Conservation (phyloP, 1,140 invertebrate genomes). For the Drosophila nannoptera region DNA sequence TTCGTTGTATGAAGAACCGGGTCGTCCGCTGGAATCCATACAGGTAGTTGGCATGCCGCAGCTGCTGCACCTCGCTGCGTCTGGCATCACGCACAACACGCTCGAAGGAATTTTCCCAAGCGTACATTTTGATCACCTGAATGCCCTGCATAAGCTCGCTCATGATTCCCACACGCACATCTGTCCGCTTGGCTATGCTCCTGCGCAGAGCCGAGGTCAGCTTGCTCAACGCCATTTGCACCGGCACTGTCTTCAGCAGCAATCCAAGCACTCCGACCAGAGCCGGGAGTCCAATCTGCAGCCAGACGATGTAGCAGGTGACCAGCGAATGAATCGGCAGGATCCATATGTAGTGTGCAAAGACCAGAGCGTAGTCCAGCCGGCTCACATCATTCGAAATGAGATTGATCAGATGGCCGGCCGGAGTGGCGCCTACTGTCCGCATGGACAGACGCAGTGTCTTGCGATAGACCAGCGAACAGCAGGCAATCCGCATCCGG, state of each 20-base stretch:
- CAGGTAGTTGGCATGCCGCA: slow-evolving; percentile 85
- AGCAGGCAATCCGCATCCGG: slow-evolving; percentile 82
- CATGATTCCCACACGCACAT: slow-evolving; percentile 87
- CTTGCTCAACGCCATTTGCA: slow-evolving; percentile 83
- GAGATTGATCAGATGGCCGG: slow-evolving; percentile 91
- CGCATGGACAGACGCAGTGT: slow-evolving; percentile 83
- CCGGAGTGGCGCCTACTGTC: slow-evolving; percentile 85
- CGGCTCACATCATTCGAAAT: slow-evolving; percentile 89
- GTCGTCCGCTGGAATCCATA: slow-evolving; percentile 84
- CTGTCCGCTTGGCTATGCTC: slow-evolving; percentile 83
- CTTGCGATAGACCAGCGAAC: slow-evolving; percentile 83
- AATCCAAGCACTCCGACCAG: slow-evolving; percentile 85
- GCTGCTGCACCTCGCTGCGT: slow-evolving; percentile 83
- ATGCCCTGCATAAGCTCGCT: slow-evolving; percentile 87
- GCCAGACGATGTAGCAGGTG: slow-evolving; percentile 85
- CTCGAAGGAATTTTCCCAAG: slow-evolving; percentile 86
- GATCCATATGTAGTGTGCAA: slow-evolving; percentile 84
- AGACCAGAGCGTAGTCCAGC: slow-evolving; percentile 83
- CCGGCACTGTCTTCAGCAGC: slow-evolving; percentile 82
- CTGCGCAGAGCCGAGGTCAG: slow-evolving; percentile 80
- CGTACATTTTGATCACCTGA: slow-evolving; percentile 90
- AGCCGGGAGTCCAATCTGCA: slow-evolving; percentile 83
- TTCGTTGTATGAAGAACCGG: slow-evolving; percentile 86
- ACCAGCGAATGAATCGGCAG: slow-evolving; percentile 84
- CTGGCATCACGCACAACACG: slow-evolving; percentile 81